Evolutionary conservation across 1,140 invertebrate genomes (phyloP).

Genomic region (Neodiprion fabricii): DNA sequence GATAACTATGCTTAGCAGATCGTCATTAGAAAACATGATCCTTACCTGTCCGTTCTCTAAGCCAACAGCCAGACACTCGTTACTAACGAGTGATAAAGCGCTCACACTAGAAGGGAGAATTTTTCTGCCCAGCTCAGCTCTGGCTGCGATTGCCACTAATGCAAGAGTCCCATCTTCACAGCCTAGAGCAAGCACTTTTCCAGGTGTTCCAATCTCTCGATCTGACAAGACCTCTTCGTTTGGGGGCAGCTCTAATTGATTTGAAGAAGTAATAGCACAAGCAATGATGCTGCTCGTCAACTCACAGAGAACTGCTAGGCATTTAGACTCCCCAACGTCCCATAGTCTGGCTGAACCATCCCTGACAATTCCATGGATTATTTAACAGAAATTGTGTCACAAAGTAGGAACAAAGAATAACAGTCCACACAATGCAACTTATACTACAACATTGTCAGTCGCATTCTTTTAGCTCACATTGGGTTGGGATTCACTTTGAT

Average conservation of each 20-base stretch:
- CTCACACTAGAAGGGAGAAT: slow-evolving; percentile 63
- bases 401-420: too few species aligned
- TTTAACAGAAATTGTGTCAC: too few species aligned
- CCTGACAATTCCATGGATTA: slow-evolving; percentile 46
- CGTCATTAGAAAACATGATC: too few species aligned
- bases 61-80: slow-evolving; percentile 56
- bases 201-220: slow-evolving; percentile 69
- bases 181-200: slow-evolving; percentile 69
- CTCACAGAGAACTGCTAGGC: slow-evolving; percentile 62
- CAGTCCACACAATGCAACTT: too few species aligned
- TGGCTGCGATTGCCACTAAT: slow-evolving; percentile 65
- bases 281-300: slow-evolving; percentile 60
- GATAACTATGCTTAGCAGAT: too few species aligned
- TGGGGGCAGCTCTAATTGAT: slow-evolving; percentile 23
- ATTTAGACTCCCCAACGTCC: slow-evolving; percentile 71
- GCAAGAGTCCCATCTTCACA: slow-evolving; percentile 70
- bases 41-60: slow-evolving; percentile 63
- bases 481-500: too few species aligned
- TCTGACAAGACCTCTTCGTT: slow-evolving; percentile 46
- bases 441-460: too few species aligned
- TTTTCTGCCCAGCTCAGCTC: slow-evolving; percentile 57
- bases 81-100: slow-evolving; percentile 53
- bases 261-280: slow-evolving; percentile 49
- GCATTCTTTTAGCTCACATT: too few species aligned
- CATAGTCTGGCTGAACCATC: slow-evolving; percentile 75